Percentiles rank a stretch among this genome's conserved stretches.
These are phyloP conservation scores for Aviceda subcristata DNA, from an alignment of 2,113 vertebrate species.

Conservation along the genomic window DNA sequence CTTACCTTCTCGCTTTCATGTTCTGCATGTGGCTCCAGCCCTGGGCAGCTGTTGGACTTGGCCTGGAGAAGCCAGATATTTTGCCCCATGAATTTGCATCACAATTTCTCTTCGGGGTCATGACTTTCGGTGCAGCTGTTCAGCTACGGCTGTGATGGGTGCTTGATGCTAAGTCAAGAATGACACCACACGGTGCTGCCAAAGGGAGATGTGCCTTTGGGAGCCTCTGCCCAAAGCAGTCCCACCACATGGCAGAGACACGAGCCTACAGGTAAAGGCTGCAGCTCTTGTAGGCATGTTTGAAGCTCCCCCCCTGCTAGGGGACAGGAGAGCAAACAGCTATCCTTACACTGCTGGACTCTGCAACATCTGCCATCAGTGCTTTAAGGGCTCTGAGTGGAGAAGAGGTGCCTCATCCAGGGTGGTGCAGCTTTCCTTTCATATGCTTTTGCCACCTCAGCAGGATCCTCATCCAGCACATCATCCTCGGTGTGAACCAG, in stretches of 20 bases:
- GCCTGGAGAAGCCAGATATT: neutral
- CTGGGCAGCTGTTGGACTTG: neutral
- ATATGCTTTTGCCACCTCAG: neutral
- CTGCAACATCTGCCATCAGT: neutral
- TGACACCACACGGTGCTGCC: too few species aligned
- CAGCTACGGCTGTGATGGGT: neutral
- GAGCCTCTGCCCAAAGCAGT: neutral
- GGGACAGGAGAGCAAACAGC: neutral
- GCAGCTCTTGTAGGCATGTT: neutral
- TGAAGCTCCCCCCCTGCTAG: neutral
- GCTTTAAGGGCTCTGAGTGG: too few species aligned
- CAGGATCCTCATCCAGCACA: neutral
- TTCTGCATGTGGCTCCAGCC: neutral
- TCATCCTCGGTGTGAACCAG: fast-evolving
- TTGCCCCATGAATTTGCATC: too few species aligned
- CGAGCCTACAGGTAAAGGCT: neutral
- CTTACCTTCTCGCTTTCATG: neutral
- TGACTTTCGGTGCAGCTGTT: neutral
- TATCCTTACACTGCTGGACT: neutral
- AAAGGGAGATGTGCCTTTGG: neutral
- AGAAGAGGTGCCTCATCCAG: too few species aligned
- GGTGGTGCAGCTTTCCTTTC: neutral
- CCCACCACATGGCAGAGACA: neutral
- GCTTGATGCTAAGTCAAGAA: too few species aligned
- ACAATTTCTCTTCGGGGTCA: neutral